phyloP scores from a whole-genome alignment of 2,888 invertebrate species.

The Zele albiditarsus region DNA sequence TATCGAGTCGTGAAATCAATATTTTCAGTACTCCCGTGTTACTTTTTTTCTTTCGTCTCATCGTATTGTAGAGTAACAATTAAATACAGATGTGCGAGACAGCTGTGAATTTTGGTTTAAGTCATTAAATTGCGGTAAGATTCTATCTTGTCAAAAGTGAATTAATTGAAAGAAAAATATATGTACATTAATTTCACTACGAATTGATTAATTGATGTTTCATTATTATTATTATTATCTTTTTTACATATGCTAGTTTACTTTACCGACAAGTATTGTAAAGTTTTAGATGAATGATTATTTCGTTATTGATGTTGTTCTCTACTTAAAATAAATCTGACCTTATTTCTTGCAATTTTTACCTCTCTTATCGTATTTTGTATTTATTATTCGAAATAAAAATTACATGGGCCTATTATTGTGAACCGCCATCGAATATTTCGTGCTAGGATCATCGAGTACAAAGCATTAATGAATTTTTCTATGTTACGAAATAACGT shows the following conservation, averaged over 20 bases:
- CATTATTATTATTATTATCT: background rate
- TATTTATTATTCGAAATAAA: background rate
- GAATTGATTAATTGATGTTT: background rate
- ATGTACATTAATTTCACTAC: background rate
- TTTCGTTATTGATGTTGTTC: conserved; percentile 31
- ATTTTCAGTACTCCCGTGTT: conserved; percentile 2
- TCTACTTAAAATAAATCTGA: conserved; percentile 17
- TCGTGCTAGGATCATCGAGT: background rate
- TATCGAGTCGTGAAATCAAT: conserved; percentile 31
- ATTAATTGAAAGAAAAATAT: background rate
- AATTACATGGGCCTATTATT: background rate
- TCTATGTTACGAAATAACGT: too few species aligned
- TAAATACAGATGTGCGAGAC: background rate
- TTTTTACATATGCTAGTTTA: conserved; percentile 17
- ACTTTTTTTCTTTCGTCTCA: conserved; percentile 4
- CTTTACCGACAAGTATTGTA: conserved; percentile 43
- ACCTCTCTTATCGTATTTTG: background rate
- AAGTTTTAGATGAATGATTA: conserved; percentile 20
- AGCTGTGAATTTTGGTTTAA: background rate
- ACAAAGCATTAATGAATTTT: too few species aligned
- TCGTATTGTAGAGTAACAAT: background rate
- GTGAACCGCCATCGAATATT: background rate
- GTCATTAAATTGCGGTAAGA: background rate
- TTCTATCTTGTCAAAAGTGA: background rate
- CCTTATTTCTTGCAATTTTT: conserved; percentile 11